Base-by-base conservation (phyloP, 2,797 vertebrate species). In the Myotis daubentonii region DNA sequence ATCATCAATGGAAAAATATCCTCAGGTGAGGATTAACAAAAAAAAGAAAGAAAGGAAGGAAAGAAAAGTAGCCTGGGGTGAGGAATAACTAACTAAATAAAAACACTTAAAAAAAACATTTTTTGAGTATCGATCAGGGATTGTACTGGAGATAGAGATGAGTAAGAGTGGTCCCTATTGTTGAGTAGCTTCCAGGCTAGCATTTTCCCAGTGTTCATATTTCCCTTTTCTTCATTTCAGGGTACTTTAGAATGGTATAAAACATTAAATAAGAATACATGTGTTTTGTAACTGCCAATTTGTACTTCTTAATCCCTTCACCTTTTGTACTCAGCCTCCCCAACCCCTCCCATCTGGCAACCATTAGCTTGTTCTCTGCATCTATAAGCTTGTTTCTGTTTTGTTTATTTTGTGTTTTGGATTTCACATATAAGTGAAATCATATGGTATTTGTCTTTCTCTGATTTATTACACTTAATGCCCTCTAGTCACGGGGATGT, bases 191-290 rank as follows among this genome's bases (percentile, higher is more conserved):
- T 23, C 51, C 28, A 79, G 38, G 51, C n/a, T 65, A 92, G 60
- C 51, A 83, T 89, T 89, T 95, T 28, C 47, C 70, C 28, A 85
- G 3, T 22, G 33, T 86, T 38, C 47, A 5, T 22, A 65, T 65
- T 91, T 87, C 60, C 60, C 17, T 68, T 87, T 92, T 94, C 70
- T 92, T 79, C 41, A 68, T 53, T 83, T 36, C 62, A 74, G 71
- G 36, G 75, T 79, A 92, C 38, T 82, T 76, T 57, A 85, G 62
- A 76, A 78, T 87, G n/a, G 62, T 78, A 71, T 41, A 89, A 88
- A 75, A 65, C 60, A 75, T 23, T 66, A 71, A 51, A n/a, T 36
- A 84, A 80, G 25, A 87, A 95, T 65, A 78, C 44, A 57, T 38
- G 36, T 74, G 91, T 79, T 71, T 74, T 47, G 16, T 74, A 30